Evolutionary conservation across 2,113 vertebrate genomes (phyloP), one percentile per base, ranked within the genome.

Genomic region (Scartelaos histophorus): DNA sequence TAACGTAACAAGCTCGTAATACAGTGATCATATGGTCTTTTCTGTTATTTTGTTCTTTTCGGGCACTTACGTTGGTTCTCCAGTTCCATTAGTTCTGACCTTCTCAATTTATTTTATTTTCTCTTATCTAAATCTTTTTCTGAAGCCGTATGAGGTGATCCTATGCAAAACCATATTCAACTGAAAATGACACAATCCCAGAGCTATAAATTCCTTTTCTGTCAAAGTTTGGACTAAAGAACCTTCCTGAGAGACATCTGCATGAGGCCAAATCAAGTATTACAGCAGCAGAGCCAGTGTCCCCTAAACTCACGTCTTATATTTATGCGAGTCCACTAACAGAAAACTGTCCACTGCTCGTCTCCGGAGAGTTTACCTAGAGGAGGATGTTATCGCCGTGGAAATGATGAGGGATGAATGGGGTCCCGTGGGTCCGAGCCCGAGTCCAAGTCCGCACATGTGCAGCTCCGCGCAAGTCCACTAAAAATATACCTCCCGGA

Each of bases 301-400:
- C 87, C 89, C 90, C 90, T 85, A 88, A 92, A 91, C 82, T 88
- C 79, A 43, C 76, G 17, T 81, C 87, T 89, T 88, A 86, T 93
- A 91, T 93, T 92, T 94, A 91, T 91, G 86, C 89, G 87, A 86
- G 85, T 84, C 74, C 66, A 66, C 85, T 82, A 81, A 82, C 81
- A 86, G 87, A 87, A 90, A 86, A 81, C 75, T 71, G 82, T 85
- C 80, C 82, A 68, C 70, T 78, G 82, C 81, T 87, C 71, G 81
- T 73, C 76, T 78, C 76, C 81, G 68, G 74, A 73, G 84, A 85
- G 84, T 87, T 88, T 79, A 60, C 51, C 75, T 61, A 70, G 82
- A 87, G 82, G 88, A 91, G 91, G 92, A 92, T 93, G 92, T 93
- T 93, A 93, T 92, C 92, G 91, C 88, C 90, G 83, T 82, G 86